Conservation (phyloP, 2,797 vertebrate species). For the Alosa sapidissima region DNA sequence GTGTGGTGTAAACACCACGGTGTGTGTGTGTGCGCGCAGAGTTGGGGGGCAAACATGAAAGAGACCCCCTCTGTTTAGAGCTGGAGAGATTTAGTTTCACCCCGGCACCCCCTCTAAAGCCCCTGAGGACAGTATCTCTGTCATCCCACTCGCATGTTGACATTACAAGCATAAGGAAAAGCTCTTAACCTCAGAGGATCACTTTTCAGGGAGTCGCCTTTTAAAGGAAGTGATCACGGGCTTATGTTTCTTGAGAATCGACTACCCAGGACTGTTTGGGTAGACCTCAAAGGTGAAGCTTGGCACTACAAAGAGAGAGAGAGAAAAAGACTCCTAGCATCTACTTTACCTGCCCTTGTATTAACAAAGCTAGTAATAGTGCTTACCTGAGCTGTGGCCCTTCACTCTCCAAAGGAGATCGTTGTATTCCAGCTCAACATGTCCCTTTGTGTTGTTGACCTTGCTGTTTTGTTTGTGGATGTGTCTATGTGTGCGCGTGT, state of each 20-base stretch:
- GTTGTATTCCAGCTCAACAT: neutral
- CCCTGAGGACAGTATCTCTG: neutral
- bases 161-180: neutral
- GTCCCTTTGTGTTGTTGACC: neutral
- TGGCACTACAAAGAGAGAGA: neutral
- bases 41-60: neutral
- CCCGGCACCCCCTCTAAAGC: neutral
- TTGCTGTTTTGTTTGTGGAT: conserved; percentile 25
- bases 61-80: neutral
- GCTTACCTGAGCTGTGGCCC: neutral
- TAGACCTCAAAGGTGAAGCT: neutral
- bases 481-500: conserved; percentile 23
- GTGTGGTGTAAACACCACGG: conserved; percentile 10
- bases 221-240: neutral
- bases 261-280: neutral
- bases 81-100: neutral
- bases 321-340: too few species aligned
- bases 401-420: neutral
- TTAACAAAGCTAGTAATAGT: neutral
- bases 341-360: neutral
- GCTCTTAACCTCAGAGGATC: conserved; percentile 9
- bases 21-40: conserved; percentile 28
- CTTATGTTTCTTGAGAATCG: neutral
- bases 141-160: neutral
- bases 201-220: neutral